Conservation (phyloP, 2,888 invertebrate species). For the Sphaerophoria rueppellii region DNA sequence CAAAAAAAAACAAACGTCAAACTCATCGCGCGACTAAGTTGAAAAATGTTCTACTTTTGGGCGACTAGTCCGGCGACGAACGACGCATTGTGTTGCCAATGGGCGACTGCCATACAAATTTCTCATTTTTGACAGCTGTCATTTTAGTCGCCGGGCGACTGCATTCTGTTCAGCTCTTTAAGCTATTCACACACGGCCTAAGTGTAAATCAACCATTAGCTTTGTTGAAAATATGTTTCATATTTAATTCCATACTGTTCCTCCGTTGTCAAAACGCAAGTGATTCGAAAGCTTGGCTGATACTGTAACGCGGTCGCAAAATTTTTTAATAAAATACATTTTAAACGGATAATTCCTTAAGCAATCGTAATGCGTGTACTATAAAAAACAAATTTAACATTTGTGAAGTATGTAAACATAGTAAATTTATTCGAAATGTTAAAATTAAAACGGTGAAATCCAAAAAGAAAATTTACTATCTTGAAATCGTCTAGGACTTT, state of each 20-base stretch:
- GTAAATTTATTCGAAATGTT: slow-evolving; percentile 32
- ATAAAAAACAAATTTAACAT: slow-evolving; percentile 12
- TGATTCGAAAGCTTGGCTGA: slow-evolving; percentile 62
- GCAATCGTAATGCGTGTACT: slow-evolving; percentile 25
- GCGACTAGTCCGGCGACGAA: too few species aligned
- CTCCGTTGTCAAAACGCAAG: slow-evolving; percentile 59
- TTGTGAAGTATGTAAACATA: background rate
- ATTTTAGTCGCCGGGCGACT: too few species aligned
- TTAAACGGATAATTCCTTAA: slow-evolving; percentile 20
- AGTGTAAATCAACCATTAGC: slow-evolving; percentile 36
- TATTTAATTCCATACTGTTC: slow-evolving; percentile 38
- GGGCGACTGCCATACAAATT: too few species aligned
- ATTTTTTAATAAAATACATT: slow-evolving; percentile 37
- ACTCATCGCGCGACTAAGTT: too few species aligned
- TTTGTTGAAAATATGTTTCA: background rate
- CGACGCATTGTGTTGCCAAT: too few species aligned
- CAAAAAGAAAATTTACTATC: slow-evolving; percentile 33
- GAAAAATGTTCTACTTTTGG: too few species aligned
- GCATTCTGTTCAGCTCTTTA: too few species aligned
- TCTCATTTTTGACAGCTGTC: too few species aligned
- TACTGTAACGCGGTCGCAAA: slow-evolving; percentile 61
- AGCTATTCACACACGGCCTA: too few species aligned
- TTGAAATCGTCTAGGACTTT: slow-evolving; percentile 24
- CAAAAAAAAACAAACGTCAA: too few species aligned
- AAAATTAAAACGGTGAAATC: slow-evolving; percentile 31